Evolutionary conservation across 2,113 vertebrate species (phyloP), one percentile per base, ranked within the genome.

Genomic region (Oncorhynchus gorbuscha): DNA sequence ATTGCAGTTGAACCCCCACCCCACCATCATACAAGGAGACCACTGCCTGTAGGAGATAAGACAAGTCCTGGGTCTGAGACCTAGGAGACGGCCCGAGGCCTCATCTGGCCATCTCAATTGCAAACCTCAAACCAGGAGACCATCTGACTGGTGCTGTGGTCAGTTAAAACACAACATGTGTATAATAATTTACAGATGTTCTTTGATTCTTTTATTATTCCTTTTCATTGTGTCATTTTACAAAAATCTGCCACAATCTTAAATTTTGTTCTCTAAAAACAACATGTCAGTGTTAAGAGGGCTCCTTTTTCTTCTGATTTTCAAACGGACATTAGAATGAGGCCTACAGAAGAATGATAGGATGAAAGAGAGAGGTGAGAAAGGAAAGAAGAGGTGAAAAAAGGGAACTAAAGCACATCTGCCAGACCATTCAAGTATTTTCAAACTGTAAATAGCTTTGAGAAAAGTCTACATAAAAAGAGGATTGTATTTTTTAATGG

Each of bases 401-500:
- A 87, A 83, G 86, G 86, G 86, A 86, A 11, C 74, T 45, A 75
- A 86, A 88, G 83, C 76, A 87, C 87, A 91, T 81, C 59, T 28
- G 28, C n/a, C 32, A 18, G 74, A 71, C 67, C 75, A 61, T 82
- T 87, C 78, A 85, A 81, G 76, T 86, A 68, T 85, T 86, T 88
- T 83, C 62, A 77, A 79, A 76, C n/a, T 92, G 91, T 91, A 92
- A 85, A 91, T 91, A 90, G 58, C 12, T 77, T 82, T 82, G 75
- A 80, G 69, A 79, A 78, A 70, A 18, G 66, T 75, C 71, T 87
- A 78, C 78, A 79, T 75, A 66, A 71, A 49, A 69, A 87, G 32
- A 69, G 86, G 32, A 70, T 24, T 86, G 83, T 93, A 92, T 92
- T 93, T 92, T 91, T 93, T 35, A 35, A 85, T 92, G 89, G 79